Base-by-base conservation (phyloP, 2,888 invertebrate species). In the Anoplius nigerrimus region DNA sequence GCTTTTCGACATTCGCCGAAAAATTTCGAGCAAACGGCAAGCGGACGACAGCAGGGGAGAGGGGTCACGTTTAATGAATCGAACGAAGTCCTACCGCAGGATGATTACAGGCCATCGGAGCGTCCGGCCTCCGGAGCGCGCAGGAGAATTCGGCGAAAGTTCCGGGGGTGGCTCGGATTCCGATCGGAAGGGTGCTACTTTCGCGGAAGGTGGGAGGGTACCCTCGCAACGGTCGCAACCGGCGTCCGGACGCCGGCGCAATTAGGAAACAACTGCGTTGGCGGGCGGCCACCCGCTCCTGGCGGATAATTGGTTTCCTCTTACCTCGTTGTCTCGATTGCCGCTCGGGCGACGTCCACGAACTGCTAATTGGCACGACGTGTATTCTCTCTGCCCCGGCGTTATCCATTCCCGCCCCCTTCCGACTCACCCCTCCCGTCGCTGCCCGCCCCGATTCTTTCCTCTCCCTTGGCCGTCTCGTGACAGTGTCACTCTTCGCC, bases 221-320 rank as follows among this genome's bases (percentile, higher is more conserved):
- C 11, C n/a, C 24, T 2, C 46, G 21, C 58, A 20, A 20, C 59
- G 42, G 62, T 54, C 52, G 46, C 70, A n/a, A 65, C 62, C 72
- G 64, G 53, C 66, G 72, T 69, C 72, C 74, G 72, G 72, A 76
- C 75, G 73, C 75, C 70, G 78, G 71, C 71, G 80, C 80, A 81
- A 82, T 82, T 82, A 82, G 78, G 76, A 76, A 81, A 82, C 79
- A 81, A 80, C 80, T 77, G 76, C 76, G 73, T 78, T 76, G 80
- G 76, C 80, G 74, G 62, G 22, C 67, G 65, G 76, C 81, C 78
- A 79, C 76, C 61, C 75, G 42, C 43, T 56, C 64, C 62, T 64
- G 78, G 16, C 54, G 51, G 75, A 76, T 77, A 81, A 81, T 81
- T 82, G 79, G 75, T 79, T 81, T 81, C 78, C 80, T 79, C 73